phyloP scores from a whole-genome alignment of 2,888 invertebrate genomes.

The Ochropleura plecta region DNA sequence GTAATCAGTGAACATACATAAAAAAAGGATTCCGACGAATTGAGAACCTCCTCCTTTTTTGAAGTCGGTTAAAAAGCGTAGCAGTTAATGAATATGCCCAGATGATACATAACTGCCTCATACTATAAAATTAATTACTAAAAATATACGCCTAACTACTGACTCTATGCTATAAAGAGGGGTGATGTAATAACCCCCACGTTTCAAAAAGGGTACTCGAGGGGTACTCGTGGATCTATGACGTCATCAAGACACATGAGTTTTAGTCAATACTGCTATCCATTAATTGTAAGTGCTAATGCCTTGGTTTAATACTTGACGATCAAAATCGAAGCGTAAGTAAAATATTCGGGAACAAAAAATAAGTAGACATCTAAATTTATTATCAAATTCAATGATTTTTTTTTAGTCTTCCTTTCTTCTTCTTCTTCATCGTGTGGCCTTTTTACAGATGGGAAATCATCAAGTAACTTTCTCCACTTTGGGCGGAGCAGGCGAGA shows the following conservation, averaged over 20 bases:
- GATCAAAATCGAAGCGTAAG: not conserved
- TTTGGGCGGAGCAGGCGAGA: no score
- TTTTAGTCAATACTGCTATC: constrained; percentile 20
- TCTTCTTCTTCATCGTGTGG: no score
- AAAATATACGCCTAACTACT: not conserved
- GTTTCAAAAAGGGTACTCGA: constrained; percentile 20
- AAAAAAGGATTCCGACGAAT: no score
- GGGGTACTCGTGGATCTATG: constrained; percentile 6
- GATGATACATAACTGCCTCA: not conserved
- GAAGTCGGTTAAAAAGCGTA: no score
- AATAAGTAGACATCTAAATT: not conserved
- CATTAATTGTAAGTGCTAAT: not conserved
- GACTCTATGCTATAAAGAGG: constrained; percentile 9
- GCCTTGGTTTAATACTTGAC: not conserved
- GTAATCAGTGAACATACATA: no score
- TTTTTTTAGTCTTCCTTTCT: no score
- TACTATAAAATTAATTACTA: not conserved
- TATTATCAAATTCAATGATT: not conserved
- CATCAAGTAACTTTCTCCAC: no score
- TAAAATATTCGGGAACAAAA: not conserved
- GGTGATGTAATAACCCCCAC: constrained; percentile 38
- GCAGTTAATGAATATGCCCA: not conserved
- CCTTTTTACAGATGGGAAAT: no score
- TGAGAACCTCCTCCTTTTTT: no score
- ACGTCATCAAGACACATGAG: constrained; percentile 33